Evolutionary conservation across 1,140 invertebrate genomes (phyloP).

Genomic region (Caenorhabditis inopinata): DNA sequence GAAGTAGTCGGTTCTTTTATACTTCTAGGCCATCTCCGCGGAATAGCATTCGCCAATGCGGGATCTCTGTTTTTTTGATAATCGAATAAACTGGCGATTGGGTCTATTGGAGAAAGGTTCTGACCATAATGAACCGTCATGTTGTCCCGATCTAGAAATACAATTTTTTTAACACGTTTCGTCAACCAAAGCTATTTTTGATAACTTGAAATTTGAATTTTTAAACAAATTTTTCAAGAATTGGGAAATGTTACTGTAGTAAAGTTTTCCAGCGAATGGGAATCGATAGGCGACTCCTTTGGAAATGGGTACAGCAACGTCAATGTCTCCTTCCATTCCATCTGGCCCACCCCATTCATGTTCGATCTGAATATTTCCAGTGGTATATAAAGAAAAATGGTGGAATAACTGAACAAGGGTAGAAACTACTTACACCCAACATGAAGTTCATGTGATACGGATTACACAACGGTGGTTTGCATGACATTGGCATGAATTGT

Average conservation of each 20-base stretch:
- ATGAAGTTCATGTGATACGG: slow-evolving; percentile 45
- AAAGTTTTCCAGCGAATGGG: slow-evolving; percentile 50
- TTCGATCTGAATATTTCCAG: slow-evolving; percentile 37
- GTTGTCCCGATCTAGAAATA: slow-evolving; percentile 45
- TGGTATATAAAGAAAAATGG: too few relatives aligned
- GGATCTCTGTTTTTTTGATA: slow-evolving; percentile 22
- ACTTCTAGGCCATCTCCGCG: slow-evolving; percentile 1
- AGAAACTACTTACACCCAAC: slow-evolving; percentile 45
- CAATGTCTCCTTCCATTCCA: slow-evolving; percentile 48
- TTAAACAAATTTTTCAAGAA: neutral
- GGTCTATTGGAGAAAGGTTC: slow-evolving; percentile 46
- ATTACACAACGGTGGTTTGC: slow-evolving; percentile 46
- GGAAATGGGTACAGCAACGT: slow-evolving; percentile 45
- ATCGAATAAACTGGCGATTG: slow-evolving; percentile 35
- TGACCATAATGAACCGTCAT: slow-evolving; percentile 47
- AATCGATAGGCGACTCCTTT: slow-evolving; percentile 50
- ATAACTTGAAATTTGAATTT: too few relatives aligned
- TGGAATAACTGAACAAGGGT: too few relatives aligned
- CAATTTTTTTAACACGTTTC: too few relatives aligned
- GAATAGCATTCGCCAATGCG: neutral
- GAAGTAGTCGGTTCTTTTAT: neutral
- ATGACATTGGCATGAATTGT: slow-evolving; percentile 31
- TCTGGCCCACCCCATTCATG: slow-evolving; percentile 46
- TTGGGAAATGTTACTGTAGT: slow-evolving; percentile 37
- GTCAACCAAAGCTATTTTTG: too few relatives aligned